Percentiles rank a stretch among this genome's conserved stretches.
Conservation (phyloP, 2,113 vertebrate genomes). For the Ginglymostoma cirratum region DNA sequence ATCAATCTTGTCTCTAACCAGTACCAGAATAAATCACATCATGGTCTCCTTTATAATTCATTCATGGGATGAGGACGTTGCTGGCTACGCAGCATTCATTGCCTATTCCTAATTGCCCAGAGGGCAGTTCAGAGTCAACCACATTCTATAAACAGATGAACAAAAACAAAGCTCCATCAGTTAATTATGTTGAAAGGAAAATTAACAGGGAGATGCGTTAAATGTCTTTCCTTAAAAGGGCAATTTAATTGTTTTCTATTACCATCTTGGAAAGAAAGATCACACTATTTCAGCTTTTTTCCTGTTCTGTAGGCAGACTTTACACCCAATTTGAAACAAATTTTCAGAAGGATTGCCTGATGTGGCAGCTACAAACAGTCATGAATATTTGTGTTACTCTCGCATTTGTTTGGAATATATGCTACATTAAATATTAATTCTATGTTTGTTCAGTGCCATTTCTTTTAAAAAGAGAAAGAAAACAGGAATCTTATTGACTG, state of each 20-base stretch:
- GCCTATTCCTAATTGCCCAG: too few species aligned
- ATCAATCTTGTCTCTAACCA: not conserved
- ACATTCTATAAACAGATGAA: not conserved
- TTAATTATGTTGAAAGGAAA: not conserved
- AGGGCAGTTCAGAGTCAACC: too few species aligned
- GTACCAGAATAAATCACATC: not conserved
- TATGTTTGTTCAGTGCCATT: not conserved
- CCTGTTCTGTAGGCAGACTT: not conserved
- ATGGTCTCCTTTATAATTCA: not conserved
- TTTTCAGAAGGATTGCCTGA: not conserved
- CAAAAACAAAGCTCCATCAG: not conserved
- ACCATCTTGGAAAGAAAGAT: not conserved
- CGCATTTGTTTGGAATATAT: too few species aligned
- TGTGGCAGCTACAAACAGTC: not conserved
- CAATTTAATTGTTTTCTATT: not conserved
- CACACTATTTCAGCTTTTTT: not conserved
- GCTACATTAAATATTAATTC: not conserved
- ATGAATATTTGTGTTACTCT: not conserved
- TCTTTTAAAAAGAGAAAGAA: not conserved
- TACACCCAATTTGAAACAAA: not conserved
- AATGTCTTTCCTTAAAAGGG: not conserved
- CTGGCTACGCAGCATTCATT: too few species aligned
- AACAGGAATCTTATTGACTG: not conserved
- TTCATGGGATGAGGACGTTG: too few species aligned
- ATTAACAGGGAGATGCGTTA: not conserved